These are phyloP conservation scores for Plusia festucae DNA, from an alignment of 2,888 invertebrate species.

Conservation along the genomic window DNA sequence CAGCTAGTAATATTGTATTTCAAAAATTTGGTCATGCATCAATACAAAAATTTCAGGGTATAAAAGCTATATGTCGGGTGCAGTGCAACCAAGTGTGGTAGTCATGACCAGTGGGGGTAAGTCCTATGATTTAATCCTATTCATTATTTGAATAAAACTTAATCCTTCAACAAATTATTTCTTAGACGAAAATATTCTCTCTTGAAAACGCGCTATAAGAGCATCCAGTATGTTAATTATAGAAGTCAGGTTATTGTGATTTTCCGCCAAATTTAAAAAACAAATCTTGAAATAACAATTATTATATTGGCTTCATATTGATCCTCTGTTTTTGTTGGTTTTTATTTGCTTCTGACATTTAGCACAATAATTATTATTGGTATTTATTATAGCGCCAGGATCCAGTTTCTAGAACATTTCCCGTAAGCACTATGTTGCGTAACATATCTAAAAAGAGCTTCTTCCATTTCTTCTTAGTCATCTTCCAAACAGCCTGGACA, in stretches of 20 bases:
- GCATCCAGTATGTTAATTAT: too few species aligned
- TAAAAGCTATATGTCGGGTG: conserved; percentile 21
- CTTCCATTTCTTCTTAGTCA: too few species aligned
- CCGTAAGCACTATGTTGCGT: background rate
- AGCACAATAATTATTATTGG: background rate
- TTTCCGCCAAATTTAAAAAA: background rate
- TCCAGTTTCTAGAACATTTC: background rate
- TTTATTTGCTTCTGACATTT: background rate
- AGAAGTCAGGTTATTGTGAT: background rate
- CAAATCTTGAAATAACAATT: too few species aligned
- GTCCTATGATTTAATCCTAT: background rate
- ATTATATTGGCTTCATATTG: background rate
- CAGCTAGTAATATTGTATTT: too few species aligned
- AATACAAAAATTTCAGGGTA: conserved; percentile 33
- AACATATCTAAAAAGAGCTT: too few species aligned
- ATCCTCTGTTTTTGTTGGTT: background rate
- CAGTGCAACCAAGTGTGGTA: conserved; percentile 45
- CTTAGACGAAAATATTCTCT: too few species aligned
- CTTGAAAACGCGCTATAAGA: background rate
- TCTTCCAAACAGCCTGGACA: too few species aligned
- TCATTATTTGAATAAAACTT: too few species aligned
- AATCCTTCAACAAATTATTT: too few species aligned
- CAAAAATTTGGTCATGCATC: too few species aligned
- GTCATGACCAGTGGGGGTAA: conserved; percentile 43
- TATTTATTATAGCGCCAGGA: background rate